Evolutionary conservation across 1,140 invertebrate genomes (phyloP), one percentile per base, ranked within the genome.

Genomic region (Bilobella aurantiaca): DNA sequence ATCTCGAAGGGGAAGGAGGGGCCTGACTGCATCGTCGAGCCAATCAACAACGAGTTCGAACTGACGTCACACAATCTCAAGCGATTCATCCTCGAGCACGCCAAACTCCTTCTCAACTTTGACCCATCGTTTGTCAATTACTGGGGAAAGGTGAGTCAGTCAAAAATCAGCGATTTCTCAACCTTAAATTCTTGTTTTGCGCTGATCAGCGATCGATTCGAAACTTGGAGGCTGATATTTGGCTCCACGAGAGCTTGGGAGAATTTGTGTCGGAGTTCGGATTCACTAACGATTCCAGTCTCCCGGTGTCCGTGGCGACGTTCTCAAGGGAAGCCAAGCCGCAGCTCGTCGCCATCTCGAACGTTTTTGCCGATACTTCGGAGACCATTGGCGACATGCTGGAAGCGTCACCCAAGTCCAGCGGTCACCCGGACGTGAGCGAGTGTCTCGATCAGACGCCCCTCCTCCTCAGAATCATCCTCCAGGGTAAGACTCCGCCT

Each of bases 231-330:
- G 70, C 68, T 67, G 68, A 70, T 63, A 73, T 73, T 53, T 73
- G 71, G 71, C 67, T 70, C 18, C 71, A 73, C 37, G 69, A 73
- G 37, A 70, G 68, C 47, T 58, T 69, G 5, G 66, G 66, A 1
- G 68, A 73, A 58, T 73, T 70, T 37, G 66, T 70, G 27, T 73
- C 68, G 16, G 71, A 73, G 58, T 73, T 73, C 61, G 71, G 68
- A 58, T 73, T 73, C 49, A 56, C 68, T 28, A 73, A 70, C 60
- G 71, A 72, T 30, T 72, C 71, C 14, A 66, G 58, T 37, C 66
- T 70, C 16, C 68, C 68, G 27, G 68, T 73, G 42, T 73, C 71
- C 30, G 71, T 73, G 23, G 71, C 68, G 3, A 73, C 68, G 18
- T 71, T 57, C 42, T 64, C 59, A 3, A n/a, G 69, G 32, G 63